Evolutionary conservation across 2,888 invertebrate genomes (phyloP).

Genomic region (Xestia ashworthii): DNA sequence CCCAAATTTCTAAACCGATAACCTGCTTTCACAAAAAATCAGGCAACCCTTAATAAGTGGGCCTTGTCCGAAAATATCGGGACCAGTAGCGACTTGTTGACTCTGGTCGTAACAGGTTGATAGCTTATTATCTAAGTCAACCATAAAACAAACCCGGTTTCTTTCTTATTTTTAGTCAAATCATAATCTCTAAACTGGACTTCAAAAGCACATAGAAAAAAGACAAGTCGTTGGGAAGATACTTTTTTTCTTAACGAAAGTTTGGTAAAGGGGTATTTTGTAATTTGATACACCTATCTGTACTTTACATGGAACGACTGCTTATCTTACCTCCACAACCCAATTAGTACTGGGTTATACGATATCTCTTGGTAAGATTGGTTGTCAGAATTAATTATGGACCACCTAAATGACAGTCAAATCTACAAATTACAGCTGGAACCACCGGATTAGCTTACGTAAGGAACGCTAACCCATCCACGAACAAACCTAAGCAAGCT

Average conservation of each 20-base stretch:
- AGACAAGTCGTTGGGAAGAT: background rate
- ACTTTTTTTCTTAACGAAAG: background rate
- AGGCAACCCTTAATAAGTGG: slow-evolving; percentile 16
- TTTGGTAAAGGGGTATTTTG: background rate
- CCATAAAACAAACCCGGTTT: slow-evolving; percentile 1
- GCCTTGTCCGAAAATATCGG: slow-evolving; percentile 25
- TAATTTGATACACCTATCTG: no score
- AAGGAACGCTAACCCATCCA: no score
- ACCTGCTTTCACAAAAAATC: slow-evolving; percentile 7
- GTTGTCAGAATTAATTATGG: no score
- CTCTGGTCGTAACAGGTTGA: slow-evolving; percentile 46
- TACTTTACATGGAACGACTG: no score
- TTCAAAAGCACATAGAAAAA: background rate
- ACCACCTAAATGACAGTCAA: no score
- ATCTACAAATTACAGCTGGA: no score
- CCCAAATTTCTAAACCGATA: background rate
- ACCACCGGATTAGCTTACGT: no score
- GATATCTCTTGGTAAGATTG: no score
- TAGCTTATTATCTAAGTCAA: slow-evolving; percentile 12
- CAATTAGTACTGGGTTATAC: no score
- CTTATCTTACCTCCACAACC: no score
- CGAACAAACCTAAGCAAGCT: no score
- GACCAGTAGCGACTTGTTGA: slow-evolving; percentile 48
- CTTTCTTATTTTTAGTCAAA: background rate
- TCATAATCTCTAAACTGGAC: no score